Conservation (phyloP, 2,888 invertebrate genomes). For the Brenthis hecate region DNA sequence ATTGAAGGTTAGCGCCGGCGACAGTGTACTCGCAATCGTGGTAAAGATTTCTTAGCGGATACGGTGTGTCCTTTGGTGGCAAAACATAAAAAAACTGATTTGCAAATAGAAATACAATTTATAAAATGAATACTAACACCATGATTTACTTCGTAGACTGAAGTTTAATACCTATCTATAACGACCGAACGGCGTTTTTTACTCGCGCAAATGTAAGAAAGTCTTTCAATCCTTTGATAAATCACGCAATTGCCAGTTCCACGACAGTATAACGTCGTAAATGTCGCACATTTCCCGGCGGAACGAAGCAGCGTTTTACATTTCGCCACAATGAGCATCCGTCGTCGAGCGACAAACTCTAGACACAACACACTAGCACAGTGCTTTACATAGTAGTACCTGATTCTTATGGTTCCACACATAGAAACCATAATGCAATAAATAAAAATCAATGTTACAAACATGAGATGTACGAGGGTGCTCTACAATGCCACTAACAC, state of each 20-base stretch:
- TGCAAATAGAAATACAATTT: constrained; percentile 2
- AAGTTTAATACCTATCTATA: too few species aligned
- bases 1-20: constrained; percentile 45
- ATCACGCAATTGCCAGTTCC: constrained; percentile 24
- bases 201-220: not conserved
- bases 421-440: constrained; percentile 15
- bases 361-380: constrained; percentile 46
- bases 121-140: not conserved
- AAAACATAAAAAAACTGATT: constrained; percentile 15
- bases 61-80: constrained; percentile 28
- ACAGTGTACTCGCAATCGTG: constrained; percentile 43
- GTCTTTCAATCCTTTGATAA: constrained; percentile 23
- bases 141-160: too few species aligned
- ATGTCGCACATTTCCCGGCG: constrained; percentile 37
- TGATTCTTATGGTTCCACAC: constrained; percentile 15
- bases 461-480: constrained; percentile 48
- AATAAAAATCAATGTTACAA: constrained; percentile 22
- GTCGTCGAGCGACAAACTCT: constrained; percentile 50
- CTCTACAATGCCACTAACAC: constrained; percentile 37
- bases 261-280: constrained; percentile 24
- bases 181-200: too few species aligned
- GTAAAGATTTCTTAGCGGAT: constrained; percentile 42
- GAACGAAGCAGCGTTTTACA: constrained; percentile 37
- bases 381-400: not conserved
- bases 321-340: constrained; percentile 52